Base-by-base conservation (phyloP, 2,797 vertebrate species). In the Loriculus beryllinus region DNA sequence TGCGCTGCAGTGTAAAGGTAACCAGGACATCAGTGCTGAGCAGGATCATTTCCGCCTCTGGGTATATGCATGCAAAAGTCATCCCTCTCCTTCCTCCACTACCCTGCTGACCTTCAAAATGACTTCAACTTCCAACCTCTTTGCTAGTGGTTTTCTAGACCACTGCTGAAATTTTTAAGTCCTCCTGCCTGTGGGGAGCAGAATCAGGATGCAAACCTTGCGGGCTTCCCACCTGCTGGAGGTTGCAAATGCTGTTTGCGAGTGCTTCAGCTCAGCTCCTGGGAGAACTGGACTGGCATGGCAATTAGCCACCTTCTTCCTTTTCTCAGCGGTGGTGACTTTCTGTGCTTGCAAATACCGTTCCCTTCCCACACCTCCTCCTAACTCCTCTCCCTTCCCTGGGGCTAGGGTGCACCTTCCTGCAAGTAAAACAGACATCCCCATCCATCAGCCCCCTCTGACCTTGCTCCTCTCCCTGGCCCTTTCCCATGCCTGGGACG, bases 281-380 rank as follows among this genome's bases (percentile, higher is more conserved):
- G 70, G 90, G 63, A 96, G 88, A 96, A 93, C 81, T 76, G 78
- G 93, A 88, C 90, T 59, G 67, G 88, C 78, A 79, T 28, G 86
- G 74, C 88, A 96, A 90, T 95, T 82, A 94, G 67, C 63, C 49
- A 69, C 67, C 45, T 64, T 82, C 76, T 70, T 92, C 77, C 77
- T 79, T 86, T 94, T 90, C 77, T 84, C 93, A 82, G 33, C 4
- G 2, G 29, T 14, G 23, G 78, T 88, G 88, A 92, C 81, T 88
- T 88, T 82, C 37, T 5, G 20, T 51, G 57, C 57, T 91, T 93
- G 89, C 82, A 95, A 93, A 96, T 89, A 94, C 33, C 79, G 48
- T 89, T 95, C 79, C 52, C 86, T 95, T 96, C 93, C 93, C 95
- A 96, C 91, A 94, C 71, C 45, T 82, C 74, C 67, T 92, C 83